phyloP scores from a whole-genome alignment of 2,113 vertebrate genomes.

The Pica pica region DNA sequence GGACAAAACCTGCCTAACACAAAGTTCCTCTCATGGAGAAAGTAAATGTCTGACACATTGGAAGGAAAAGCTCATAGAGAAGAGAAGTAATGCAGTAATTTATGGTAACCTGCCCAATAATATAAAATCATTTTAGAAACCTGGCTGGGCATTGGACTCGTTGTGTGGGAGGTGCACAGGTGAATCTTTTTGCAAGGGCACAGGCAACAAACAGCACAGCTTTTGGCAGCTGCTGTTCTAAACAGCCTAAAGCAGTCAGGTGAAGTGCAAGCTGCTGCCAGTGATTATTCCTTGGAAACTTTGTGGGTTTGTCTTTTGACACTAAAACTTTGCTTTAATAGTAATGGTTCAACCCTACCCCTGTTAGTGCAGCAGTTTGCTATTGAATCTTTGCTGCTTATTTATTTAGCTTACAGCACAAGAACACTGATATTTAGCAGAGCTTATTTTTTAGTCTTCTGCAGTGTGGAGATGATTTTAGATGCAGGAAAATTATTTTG shows the following conservation, averaged over 20 bases:
- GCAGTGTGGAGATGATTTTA: not conserved
- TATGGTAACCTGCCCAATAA: not conserved
- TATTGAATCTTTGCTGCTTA: not conserved
- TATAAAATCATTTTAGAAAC: not conserved
- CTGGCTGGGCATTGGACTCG: not conserved
- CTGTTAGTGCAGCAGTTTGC: not conserved
- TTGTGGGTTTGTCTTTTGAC: not conserved
- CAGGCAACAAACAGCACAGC: not conserved
- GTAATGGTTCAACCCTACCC: too few relatives aligned
- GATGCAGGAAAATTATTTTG: not conserved
- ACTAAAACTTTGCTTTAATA: not conserved
- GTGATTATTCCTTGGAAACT: not conserved
- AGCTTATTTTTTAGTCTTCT: not conserved
- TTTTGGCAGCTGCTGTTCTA: not conserved
- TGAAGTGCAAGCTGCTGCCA: not conserved
- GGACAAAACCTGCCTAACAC: not conserved
- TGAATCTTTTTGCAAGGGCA: not conserved
- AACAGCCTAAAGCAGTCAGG: not conserved
- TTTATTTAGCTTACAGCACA: not conserved
- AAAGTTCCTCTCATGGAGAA: not conserved
- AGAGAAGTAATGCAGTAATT: not conserved
- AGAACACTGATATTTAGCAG: not conserved
- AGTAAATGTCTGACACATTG: not conserved
- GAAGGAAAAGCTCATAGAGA: not conserved
- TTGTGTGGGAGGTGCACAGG: not conserved